Evolutionary conservation across 2,797 vertebrate species (phyloP), one percentile per base, ranked within the genome.

Genomic region (Sciurus vulgaris): DNA sequence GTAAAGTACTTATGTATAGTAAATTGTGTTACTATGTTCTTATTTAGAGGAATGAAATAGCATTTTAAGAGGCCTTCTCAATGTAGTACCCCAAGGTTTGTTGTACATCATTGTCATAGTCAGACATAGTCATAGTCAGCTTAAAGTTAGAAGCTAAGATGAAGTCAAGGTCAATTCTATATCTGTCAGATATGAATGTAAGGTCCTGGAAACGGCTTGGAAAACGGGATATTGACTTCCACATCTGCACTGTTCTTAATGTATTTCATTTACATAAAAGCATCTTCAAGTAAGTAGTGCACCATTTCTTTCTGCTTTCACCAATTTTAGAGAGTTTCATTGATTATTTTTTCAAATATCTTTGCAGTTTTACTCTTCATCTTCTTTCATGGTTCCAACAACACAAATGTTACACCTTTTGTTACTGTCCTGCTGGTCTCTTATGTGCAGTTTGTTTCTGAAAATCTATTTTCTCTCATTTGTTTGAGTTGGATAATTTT

Each of bases 381-480:
- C n/a, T 33, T 85, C 30, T 87, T 61, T 33, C 30, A 49, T 35
- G 56, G 38, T 51, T 63, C n/a, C 65, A 61, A 59, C 28, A 85
- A 38, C 3, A 24, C 17, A 91, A 73, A 67, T 33, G 33, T 59
- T 56, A 82, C 63, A 70, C 18, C 56, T 84, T 72, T 28, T 54
- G 26, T 61, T 83, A n/a, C 11, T 49, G 11, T 47, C 30, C 47
- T 35, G 54, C 0, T 51, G 22, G 33, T 72, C 17, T 90, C 63
- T 73, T 56, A 47, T 82, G 79, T 30, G 85, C 33, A 51, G 30
- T 33, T 86, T 84, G 86, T 35, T 78, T 93, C 70, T 69, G 17
- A 49, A 94, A 86, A 18, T 63, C 59, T 41, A 13, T 63, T 81
- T 89, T 79, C 69, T 77, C n/a, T 92, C 9, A 86, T 8, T 93